Percentiles rank a stretch among this genome's conserved stretches.
Conservation (phyloP, 2,113 vertebrate genomes). For the Nanorana parkeri region DNA sequence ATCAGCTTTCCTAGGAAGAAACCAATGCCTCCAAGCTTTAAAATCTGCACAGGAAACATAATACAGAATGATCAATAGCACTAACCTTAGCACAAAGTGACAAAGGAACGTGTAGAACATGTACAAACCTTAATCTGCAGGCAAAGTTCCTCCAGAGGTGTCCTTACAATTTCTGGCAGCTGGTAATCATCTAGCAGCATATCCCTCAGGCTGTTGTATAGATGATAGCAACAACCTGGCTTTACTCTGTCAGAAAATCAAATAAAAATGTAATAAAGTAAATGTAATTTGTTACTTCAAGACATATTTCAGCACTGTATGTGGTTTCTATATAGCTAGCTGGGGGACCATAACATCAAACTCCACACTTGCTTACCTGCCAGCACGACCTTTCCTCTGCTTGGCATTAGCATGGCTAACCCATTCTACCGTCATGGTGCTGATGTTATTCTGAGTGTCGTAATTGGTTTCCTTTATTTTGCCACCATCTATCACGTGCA, state of each 20-base stretch:
- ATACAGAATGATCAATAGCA: neutral
- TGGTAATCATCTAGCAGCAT: slow-evolving; percentile 94
- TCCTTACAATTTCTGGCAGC: slow-evolving; percentile 94
- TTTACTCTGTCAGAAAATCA: slow-evolving; percentile 78
- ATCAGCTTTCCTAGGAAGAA: slow-evolving; percentile 87
- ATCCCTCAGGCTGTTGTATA: slow-evolving; percentile 91
- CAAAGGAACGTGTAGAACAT: neutral
- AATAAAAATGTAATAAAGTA: neutral
- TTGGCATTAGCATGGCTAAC: slow-evolving; percentile 96
- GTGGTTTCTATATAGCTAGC: neutral
- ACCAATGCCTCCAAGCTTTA: slow-evolving; percentile 90
- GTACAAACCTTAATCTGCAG: slow-evolving; percentile 92
- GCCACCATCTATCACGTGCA: slow-evolving; percentile 95
- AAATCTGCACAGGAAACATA: slow-evolving; percentile 75
- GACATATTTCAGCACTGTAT: neutral
- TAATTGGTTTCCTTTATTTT: slow-evolving; percentile 98
- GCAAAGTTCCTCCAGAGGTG: slow-evolving; percentile 94
- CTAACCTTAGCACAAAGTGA: neutral
- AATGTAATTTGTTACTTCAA: neutral
- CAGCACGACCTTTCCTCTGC: slow-evolving; percentile 94
- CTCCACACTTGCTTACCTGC: slow-evolving; percentile 77
- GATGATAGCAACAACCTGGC: slow-evolving; percentile 94
- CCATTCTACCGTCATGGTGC: slow-evolving; percentile 96
- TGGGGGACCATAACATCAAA: neutral
- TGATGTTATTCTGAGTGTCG: slow-evolving; percentile 97